phyloP scores from a whole-genome alignment of 1,140 invertebrate species.

The Pseudomyrmex flavicornis region DNA sequence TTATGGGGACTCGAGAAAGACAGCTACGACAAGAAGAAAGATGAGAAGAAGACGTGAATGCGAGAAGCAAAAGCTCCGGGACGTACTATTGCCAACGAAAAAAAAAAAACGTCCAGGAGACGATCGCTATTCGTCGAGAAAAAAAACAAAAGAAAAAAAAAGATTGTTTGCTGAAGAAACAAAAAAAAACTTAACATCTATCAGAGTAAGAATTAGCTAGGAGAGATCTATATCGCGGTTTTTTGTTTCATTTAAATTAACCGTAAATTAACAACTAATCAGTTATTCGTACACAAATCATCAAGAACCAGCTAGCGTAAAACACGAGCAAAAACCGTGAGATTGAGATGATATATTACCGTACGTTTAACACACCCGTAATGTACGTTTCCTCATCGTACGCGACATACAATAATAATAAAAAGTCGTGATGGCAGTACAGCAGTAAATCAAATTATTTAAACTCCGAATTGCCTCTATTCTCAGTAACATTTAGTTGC shows the following conservation, averaged over 20 bases:
- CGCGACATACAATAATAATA: constrained; percentile 32
- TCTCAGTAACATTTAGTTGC: constrained; percentile 64
- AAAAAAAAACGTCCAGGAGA: too few relatives aligned
- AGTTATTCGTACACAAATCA: constrained; percentile 49
- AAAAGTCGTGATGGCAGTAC: constrained; percentile 58
- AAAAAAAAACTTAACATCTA: constrained; percentile 33
- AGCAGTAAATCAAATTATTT: constrained; percentile 63
- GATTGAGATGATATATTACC: constrained; percentile 44
- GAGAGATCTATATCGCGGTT: constrained; percentile 67
- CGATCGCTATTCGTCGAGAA: too few relatives aligned
- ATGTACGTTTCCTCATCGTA: constrained; percentile 48
- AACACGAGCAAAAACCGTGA: constrained; percentile 50
- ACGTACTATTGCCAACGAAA: constrained; percentile 9
- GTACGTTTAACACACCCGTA: constrained; percentile 56
- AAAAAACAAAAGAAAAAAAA: not conserved
- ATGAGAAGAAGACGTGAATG: constrained; percentile 19
- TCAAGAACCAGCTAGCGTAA: constrained; percentile 45
- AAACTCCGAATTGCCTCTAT: constrained; percentile 61
- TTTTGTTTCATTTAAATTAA: constrained; percentile 53
- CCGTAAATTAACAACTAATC: constrained; percentile 66
- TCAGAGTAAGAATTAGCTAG: constrained; percentile 54
- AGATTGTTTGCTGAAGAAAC: constrained; percentile 10
- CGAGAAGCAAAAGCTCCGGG: constrained; percentile 31
- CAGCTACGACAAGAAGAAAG: constrained; percentile 5
- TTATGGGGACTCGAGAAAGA: constrained; percentile 12